Base-by-base conservation (phyloP, 2,113 vertebrate species). In the Clarias batrachus region DNA sequence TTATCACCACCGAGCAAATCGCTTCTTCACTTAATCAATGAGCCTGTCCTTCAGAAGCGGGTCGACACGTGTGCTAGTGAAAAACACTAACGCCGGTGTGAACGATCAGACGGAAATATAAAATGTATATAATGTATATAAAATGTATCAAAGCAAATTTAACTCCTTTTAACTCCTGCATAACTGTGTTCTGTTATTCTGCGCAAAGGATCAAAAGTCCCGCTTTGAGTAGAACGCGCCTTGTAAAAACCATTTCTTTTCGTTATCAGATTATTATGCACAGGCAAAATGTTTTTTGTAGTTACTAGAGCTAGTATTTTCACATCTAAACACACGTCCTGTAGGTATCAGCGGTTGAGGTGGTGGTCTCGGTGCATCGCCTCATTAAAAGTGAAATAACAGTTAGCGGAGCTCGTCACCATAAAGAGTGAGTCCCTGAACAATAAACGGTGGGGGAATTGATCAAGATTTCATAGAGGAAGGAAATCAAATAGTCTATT, bases 401-500 rank as follows among this genome's bases (percentile, higher is more conserved):
- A 54, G 82, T 59, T 86, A 68, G 76, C 82, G 87, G 85, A 90
- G 82, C 76, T 87, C 86, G 81, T 89, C 83, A 87, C 56, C 90
- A 90, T 92, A 88, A 90, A 88, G 68, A 76, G 59, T 73, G 66
- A 90, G 91, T 78, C 87, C 90, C 90, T 89, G 84, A 91, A 89
- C 90, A 85, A 86, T 81, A 89, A 89, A 89, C 91, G 77, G 76
- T 86, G 85, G 90, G 92, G 90, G 86, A 90, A 93, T 92, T 94
- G 91, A 94, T 95, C 92, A 93, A 92, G 91, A 91, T 90, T 90
- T 93, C 91, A 93, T 88, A 89, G 89, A 88, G 82, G 91, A 82
- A 76, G 90, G 91, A 93, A 93, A 92, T 94, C 89, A 92, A 93
- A 93, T 92, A 90, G 92, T 91, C 92, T 92, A 91, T 94, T 93